Percentiles rank a stretch among this genome's conserved stretches.
Evolutionary conservation across 2,888 invertebrate genomes (phyloP).

Genomic region (Mimachlamys varia): DNA sequence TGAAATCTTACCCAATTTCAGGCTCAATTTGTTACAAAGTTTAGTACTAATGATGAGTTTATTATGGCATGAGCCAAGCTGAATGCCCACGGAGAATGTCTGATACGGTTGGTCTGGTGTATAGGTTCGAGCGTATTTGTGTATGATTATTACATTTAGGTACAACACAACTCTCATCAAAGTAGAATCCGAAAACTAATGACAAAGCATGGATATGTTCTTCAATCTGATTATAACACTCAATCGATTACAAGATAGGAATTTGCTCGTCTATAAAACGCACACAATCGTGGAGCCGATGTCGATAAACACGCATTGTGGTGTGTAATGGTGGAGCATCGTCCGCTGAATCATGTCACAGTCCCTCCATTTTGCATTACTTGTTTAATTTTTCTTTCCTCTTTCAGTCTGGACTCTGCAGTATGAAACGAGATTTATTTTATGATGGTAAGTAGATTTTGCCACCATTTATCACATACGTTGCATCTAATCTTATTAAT

Average conservation of each 20-base stretch:
- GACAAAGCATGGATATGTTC: not conserved
- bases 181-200: not conserved
- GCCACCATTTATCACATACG: not conserved
- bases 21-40: not conserved
- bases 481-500: not conserved
- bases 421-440: conserved; percentile 63
- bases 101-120: conserved; percentile 7
- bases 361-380: conserved; percentile 21
- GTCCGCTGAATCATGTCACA: not conserved
- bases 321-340: not conserved
- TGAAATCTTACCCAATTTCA: not conserved
- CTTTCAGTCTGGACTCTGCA: conserved; percentile 62
- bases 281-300: not conserved
- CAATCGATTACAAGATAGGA: not conserved
- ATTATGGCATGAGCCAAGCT: not conserved
- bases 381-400: conserved; percentile 39
- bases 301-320: not conserved
- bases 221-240: conserved; percentile 15
- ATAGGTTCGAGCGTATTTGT: not conserved
- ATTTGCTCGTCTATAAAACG: not conserved
- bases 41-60: conserved; percentile 3
- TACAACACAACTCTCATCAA: not conserved
- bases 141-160: conserved; percentile 12
- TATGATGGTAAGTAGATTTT: conserved; percentile 61
- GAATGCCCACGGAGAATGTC: not conserved